Conservation (phyloP, 1,140 invertebrate species). For the Drosophila jambulina region DNA sequence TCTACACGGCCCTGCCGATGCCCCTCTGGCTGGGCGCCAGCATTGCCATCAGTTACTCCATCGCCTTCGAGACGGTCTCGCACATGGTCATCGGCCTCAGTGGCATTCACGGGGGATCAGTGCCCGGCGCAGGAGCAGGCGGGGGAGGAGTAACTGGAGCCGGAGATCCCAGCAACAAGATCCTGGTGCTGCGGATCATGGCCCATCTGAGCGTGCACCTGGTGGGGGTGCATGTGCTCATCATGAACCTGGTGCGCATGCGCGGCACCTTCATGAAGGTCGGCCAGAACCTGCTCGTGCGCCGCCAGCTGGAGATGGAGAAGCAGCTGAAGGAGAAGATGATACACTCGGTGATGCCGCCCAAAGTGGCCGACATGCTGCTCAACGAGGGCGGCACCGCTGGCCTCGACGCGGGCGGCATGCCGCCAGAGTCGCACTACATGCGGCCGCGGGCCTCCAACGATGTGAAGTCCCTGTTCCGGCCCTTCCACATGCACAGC, state of each 20-base stretch:
- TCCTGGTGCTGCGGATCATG: conserved; percentile 90
- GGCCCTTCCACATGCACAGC: conserved; percentile 95
- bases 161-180: conserved; percentile 86
- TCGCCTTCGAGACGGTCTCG: conserved; percentile 91
- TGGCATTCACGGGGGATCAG: conserved; percentile 81
- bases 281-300: conserved; percentile 94
- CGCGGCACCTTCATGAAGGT: conserved; percentile 98
- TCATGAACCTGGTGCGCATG: conserved; percentile 96
- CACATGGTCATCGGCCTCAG: conserved; percentile 85
- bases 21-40: conserved; percentile 93
- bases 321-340: conserved; percentile 98
- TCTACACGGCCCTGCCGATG: conserved; percentile 97
- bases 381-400: conserved; percentile 89
- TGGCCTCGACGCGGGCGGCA: conserved; percentile 84
- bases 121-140: background rate
- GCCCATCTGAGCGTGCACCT: conserved; percentile 96
- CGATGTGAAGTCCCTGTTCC: conserved; percentile 92
- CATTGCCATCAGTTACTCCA: conserved; percentile 92
- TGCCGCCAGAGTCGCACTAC: conserved; percentile 72
- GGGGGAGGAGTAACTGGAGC: background rate
- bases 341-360: conserved; percentile 98
- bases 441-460: conserved; percentile 87
- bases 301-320: conserved; percentile 95
- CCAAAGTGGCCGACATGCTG: conserved; percentile 94
- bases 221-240: conserved; percentile 96